Evolutionary conservation across 2,888 invertebrate species (phyloP).

Genomic region (Conchocele bisecta): DNA sequence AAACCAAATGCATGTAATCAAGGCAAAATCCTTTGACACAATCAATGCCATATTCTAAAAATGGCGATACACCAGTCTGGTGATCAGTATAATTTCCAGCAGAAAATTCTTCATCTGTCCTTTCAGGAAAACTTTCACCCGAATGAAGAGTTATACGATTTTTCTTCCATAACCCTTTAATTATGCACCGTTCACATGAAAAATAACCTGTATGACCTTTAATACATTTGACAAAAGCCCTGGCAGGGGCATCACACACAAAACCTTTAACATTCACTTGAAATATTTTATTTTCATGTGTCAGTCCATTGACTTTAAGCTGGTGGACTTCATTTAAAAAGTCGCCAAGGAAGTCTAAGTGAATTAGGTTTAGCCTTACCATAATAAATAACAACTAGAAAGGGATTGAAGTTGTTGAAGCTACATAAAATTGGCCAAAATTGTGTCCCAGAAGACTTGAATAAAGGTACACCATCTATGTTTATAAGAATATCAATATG

Average conservation of each 20-base stretch:
- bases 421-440: slow-evolving; percentile 54
- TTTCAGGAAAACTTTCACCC: neutral
- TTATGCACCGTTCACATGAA: slow-evolving; percentile 68
- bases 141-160: slow-evolving; percentile 12
- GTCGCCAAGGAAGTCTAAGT: slow-evolving; percentile 41
- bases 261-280: slow-evolving; percentile 37
- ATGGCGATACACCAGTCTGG: slow-evolving; percentile 31
- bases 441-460: slow-evolving; percentile 34
- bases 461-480: slow-evolving; percentile 47
- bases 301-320: slow-evolving; percentile 25
- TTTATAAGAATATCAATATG: slow-evolving; percentile 14
- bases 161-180: slow-evolving; percentile 30
- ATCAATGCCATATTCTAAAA: slow-evolving; percentile 29
- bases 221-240: slow-evolving; percentile 63
- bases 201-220: slow-evolving; percentile 71
- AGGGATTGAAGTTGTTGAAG: slow-evolving; percentile 29
- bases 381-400: slow-evolving; percentile 55
- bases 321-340: slow-evolving; percentile 49
- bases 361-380: slow-evolving; percentile 50
- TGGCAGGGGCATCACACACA: slow-evolving; percentile 75
- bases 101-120: slow-evolving; percentile 16
- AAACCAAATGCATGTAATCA: slow-evolving; percentile 74
- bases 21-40: slow-evolving; percentile 37
- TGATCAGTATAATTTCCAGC: slow-evolving; percentile 4
- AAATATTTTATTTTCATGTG: neutral